Evolutionary conservation across 2,113 vertebrate species (phyloP), one percentile per base, ranked within the genome.

Genomic region (Pimephales promelas): DNA sequence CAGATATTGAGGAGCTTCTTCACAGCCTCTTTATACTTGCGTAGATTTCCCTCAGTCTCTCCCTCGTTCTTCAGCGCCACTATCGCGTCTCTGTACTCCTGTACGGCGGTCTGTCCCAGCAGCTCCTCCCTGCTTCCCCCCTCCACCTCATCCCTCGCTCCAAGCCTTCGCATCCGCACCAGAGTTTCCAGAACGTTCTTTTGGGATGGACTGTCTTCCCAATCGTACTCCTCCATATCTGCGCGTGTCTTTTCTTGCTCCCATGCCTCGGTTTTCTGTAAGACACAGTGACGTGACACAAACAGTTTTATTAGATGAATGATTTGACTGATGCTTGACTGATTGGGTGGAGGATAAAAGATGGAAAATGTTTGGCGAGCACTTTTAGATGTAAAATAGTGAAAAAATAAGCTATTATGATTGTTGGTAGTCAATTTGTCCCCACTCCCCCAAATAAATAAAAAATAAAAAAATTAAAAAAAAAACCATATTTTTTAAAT

Each of bases 181-280:
- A 99, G 89, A 0, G 92, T 94, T 47, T 95, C 91, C 83, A 98
- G 36, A 36, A 93, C 76, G 14, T 93, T 99, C 86, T 89, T 95
- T 87, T 98, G 94, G 45, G 97, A 99, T 0, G 87, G 14, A 83
- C 97, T 99, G 0, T 94, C 95, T 87, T 97, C 94, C 98, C 97
- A 98, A 49, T 92, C 64, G 47, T 96, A 99, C 47, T 99, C 96
- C 68, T 98, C 96, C 96, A 97, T 97, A 93, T 99, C 98, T 13
- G 93, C 95, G 59, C 93, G 94, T 0, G 95, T 94, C 92, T 96
- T 98, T 31, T 94, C 94, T 0, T 94, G 93, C 89, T 98, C 98
- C 97, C 98, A 99, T 1, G 83, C 83, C 90, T 99, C 97, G 0
- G 88, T 96, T 98, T 99, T 99, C 97, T 99, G 90, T 79, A 93